phyloP scores from a whole-genome alignment of 2,113 vertebrate species.

The Andinoacara biseriatus region DNA sequence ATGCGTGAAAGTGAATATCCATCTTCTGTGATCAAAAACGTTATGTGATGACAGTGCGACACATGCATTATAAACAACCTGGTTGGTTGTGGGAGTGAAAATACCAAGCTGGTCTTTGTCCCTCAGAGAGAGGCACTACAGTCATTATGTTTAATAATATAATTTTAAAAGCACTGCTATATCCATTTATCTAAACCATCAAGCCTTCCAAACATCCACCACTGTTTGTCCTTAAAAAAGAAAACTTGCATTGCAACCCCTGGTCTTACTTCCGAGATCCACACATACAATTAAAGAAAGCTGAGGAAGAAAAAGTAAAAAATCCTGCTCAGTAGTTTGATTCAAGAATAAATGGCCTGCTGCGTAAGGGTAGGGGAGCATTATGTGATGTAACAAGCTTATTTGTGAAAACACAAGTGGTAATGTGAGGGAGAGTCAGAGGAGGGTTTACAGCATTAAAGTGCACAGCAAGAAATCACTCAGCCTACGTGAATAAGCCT shows the following conservation, averaged over 20 bases:
- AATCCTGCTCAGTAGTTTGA: constrained; percentile 48
- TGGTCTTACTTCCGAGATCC: constrained; percentile 7
- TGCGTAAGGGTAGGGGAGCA: constrained; percentile 39
- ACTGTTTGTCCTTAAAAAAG: background rate
- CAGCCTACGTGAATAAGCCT: constrained; percentile 50
- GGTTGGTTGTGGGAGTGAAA: constrained; percentile 41
- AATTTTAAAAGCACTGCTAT: constrained; percentile 19
- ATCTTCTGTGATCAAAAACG: constrained; percentile 72
- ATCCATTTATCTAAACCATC: constrained; percentile 19
- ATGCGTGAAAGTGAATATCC: constrained; percentile 78
- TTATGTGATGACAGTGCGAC: constrained; percentile 60
- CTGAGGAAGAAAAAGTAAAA: constrained; percentile 29
- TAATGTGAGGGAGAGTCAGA: constrained; percentile 21
- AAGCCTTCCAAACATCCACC: background rate
- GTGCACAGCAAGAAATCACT: constrained; percentile 69
- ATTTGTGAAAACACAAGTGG: constrained; percentile 63
- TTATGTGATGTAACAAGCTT: constrained; percentile 66
- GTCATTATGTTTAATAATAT: background rate
- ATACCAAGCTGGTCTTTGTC: constrained; percentile 7
- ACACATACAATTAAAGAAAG: constrained; percentile 28
- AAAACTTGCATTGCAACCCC: background rate
- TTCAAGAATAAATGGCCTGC: constrained; percentile 49
- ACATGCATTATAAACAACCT: constrained; percentile 66
- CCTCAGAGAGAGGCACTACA: constrained; percentile 9
- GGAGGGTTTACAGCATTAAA: constrained; percentile 54